These are phyloP conservation scores for Caenorhabditis sp. DNA, from an alignment of 2,888 invertebrate genomes.

Conservation along the genomic window DNA sequence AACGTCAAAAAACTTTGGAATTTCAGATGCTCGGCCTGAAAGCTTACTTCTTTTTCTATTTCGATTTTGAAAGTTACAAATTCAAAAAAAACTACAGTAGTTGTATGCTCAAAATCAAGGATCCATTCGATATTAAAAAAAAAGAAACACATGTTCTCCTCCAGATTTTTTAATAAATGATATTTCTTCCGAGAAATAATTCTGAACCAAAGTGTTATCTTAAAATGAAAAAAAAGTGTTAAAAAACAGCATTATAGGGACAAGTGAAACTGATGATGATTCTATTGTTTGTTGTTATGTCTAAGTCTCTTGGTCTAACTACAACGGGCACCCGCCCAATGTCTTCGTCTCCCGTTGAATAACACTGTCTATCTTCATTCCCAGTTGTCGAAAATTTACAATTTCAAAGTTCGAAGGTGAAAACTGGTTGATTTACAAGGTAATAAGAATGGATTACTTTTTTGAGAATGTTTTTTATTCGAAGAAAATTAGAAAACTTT, in stretches of 20 bases:
- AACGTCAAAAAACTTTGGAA: too few species aligned
- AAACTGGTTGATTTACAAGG: conserved; percentile 11
- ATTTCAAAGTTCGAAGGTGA: not conserved
- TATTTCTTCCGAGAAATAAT: too few species aligned
- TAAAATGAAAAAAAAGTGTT: not conserved
- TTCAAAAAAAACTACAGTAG: too few species aligned
- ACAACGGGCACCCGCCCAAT: not conserved
- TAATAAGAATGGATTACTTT: conserved; percentile 11
- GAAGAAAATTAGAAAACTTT: too few species aligned
- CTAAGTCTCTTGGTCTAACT: not conserved
- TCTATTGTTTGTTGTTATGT: not conserved
- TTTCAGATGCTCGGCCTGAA: too few species aligned
- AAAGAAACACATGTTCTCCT: too few species aligned
- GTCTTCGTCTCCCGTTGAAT: not conserved
- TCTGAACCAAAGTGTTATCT: not conserved
- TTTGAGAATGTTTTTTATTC: too few species aligned
- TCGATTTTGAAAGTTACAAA: too few species aligned
- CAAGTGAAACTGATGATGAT: not conserved
- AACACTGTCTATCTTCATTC: not conserved
- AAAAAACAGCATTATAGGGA: not conserved
- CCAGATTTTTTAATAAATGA: too few species aligned
- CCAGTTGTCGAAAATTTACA: not conserved
- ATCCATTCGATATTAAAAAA: too few species aligned
- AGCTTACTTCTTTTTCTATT: too few species aligned
- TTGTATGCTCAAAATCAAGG: too few species aligned